Conservation (phyloP, 2,888 invertebrate species). For the Oscheius onirici region DNA sequence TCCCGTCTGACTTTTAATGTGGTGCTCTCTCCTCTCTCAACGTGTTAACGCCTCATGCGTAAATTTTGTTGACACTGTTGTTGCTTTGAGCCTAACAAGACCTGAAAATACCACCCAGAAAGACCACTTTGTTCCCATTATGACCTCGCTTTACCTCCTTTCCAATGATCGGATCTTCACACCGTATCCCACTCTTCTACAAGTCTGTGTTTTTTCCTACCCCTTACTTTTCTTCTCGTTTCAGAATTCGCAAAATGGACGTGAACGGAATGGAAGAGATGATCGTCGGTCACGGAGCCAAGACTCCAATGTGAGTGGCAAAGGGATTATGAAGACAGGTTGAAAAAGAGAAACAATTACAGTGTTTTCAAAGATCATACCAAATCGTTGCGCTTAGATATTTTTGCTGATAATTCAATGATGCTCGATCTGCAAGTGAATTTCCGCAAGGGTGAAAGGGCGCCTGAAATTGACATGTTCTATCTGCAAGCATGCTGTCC, state of each 20-base stretch:
- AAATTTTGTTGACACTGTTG: conserved; percentile 4
- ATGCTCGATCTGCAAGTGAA: conserved; percentile 16
- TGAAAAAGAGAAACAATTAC: too few species aligned
- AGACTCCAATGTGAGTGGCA: conserved; percentile 9
- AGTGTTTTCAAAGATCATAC: too few species aligned
- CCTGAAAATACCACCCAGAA: background rate
- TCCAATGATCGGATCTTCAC: background rate
- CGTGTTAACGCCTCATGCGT: background rate
- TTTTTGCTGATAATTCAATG: conserved; percentile 11
- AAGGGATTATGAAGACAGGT: too few species aligned
- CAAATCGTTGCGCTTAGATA: too few species aligned
- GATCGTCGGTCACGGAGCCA: conserved; percentile 23
- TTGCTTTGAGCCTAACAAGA: conserved; percentile 20
- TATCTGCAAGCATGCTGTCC: too few species aligned
- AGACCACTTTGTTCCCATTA: background rate
- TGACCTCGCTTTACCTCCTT: background rate
- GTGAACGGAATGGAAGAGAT: conserved; percentile 15
- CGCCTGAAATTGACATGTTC: too few species aligned
- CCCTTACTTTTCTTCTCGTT: background rate
- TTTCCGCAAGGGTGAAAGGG: conserved; percentile 7
- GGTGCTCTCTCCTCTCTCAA: background rate
- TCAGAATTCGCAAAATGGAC: conserved; percentile 23
- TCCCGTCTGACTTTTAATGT: background rate
- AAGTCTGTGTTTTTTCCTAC: background rate
- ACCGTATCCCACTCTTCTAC: background rate